Conservation (phyloP, 2,113 vertebrate species). For the Prionailurus viverrinus region DNA sequence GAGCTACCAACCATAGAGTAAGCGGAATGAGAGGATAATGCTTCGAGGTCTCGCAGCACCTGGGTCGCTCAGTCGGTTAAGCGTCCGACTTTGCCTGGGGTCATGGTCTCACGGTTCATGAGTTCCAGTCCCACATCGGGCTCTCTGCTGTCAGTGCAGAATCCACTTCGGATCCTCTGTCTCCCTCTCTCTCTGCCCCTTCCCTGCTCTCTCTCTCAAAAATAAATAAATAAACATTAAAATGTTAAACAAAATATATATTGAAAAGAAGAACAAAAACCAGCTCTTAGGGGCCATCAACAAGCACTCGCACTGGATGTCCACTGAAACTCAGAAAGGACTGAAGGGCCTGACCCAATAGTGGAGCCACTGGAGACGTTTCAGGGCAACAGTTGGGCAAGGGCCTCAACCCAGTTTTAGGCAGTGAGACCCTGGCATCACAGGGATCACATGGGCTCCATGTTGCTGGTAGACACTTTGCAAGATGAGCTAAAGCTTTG, state of each 20-base stretch:
- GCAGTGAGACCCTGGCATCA: conserved; percentile 69
- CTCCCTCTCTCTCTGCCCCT: no score
- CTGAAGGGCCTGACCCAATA: conserved; percentile 84
- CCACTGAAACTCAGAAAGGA: conserved; percentile 80
- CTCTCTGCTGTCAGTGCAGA: no score
- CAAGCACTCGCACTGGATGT: conserved; percentile 81
- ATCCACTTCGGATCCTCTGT: no score
- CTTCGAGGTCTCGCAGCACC: no score
- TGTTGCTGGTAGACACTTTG: conserved; percentile 82
- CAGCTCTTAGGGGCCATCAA: conserved; percentile 85
- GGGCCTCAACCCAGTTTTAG: conserved; percentile 84
- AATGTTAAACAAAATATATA: no score
- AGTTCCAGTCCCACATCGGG: no score
- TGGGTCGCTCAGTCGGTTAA: no score
- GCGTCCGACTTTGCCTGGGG: no score
- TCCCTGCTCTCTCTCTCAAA: no score
- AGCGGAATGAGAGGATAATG: conserved; percentile 79
- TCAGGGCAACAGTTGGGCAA: conserved; percentile 83
- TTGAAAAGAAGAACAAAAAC: conserved; percentile 50
- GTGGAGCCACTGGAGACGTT: conserved; percentile 84
- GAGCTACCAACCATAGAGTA: conserved; percentile 75
- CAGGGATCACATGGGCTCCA: conserved; percentile 75
- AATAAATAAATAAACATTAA: no score
- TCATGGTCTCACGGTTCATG: no score
- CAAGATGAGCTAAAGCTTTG: conserved; percentile 83